Evolutionary conservation across 2,113 vertebrate species (phyloP), one percentile per base, ranked within the genome.

Genomic region (Saccopteryx leptura): DNA sequence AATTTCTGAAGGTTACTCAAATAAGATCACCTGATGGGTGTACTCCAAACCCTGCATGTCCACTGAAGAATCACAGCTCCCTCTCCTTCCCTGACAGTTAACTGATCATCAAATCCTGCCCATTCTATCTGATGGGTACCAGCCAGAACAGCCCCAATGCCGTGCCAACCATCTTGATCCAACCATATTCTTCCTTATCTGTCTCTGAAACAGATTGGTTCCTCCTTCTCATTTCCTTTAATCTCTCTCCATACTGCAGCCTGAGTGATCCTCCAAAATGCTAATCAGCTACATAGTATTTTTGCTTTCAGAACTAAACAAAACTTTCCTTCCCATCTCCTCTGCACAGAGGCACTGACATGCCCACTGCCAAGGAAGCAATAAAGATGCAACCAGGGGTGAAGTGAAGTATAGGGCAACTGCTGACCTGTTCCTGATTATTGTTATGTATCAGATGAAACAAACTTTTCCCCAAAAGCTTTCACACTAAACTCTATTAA

Each of bases 401-500:
- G 18, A 6, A 0, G 2, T n/a, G 23, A 9, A 7, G 4, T 13
- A 48, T 33, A 4, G 7, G 28, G 21, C 2, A 13, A 58, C 6
- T 63, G 46, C 12, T 28, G 21, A 46, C 19, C 18, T 61, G 31
- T 54, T 96, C 63, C 61, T 68, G 56, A 33, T 80, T 63, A 79
- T n/a, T 18, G 33, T 61, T 52, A 63, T 21, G 46, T 14, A 63
- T 14, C 13, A 90, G 21, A n/a, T 48, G 5, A 48, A 80, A 65
- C 4, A n/a, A 84, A 71, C 52, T 39, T 24, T 61, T 28, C 14
- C 23, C 17, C 65, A 79, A 79, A 93, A 68, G 9, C 39, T 26
- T 93, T 54, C n/a, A 52, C 7, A 9, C 33, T 71, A 28, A 84
- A 46, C 5, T 83, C 78, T 31, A 60, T 28, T 33, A n/a, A 78